Conservation (phyloP, 2,113 vertebrate species). For the Arothron firmamentum region DNA sequence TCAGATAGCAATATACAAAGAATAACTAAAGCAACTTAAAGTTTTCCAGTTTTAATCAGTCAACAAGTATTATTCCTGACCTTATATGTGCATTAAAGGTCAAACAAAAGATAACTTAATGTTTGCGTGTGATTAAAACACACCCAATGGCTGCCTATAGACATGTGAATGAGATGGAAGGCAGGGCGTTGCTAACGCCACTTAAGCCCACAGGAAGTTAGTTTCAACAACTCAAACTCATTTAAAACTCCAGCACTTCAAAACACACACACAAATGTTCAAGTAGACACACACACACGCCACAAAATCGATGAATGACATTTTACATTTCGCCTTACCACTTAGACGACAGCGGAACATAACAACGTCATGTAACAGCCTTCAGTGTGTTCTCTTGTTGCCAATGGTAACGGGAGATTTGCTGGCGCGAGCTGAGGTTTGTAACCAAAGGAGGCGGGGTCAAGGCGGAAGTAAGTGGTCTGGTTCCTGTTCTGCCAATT, state of each 20-base stretch:
- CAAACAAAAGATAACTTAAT: too few species aligned
- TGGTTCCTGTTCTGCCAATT: neutral
- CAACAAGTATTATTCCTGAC: too few species aligned
- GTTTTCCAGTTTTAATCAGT: neutral
- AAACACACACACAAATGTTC: neutral
- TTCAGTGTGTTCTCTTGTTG: conserved; percentile 64
- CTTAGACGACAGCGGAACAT: neutral
- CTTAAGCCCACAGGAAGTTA: conserved; percentile 19
- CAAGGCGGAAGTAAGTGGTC: conserved; percentile 4
- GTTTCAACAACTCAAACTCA: neutral
- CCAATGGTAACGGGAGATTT: conserved; percentile 58
- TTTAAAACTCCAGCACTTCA: neutral
- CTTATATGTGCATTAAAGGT: too few species aligned
- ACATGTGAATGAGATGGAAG: neutral
- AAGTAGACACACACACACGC: neutral
- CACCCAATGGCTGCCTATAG: neutral
- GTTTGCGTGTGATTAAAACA: too few species aligned
- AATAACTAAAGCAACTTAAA: too few species aligned
- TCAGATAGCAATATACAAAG: too few species aligned
- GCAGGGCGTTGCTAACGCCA: neutral
- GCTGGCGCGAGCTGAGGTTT: conserved; percentile 8
- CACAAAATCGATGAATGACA: neutral
- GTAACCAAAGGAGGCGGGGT: neutral
- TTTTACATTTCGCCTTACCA: conserved; percentile 32
- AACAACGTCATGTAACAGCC: conserved; percentile 32